phyloP scores from a whole-genome alignment of 1,140 invertebrate species.

The Orchestia grillus region DNA sequence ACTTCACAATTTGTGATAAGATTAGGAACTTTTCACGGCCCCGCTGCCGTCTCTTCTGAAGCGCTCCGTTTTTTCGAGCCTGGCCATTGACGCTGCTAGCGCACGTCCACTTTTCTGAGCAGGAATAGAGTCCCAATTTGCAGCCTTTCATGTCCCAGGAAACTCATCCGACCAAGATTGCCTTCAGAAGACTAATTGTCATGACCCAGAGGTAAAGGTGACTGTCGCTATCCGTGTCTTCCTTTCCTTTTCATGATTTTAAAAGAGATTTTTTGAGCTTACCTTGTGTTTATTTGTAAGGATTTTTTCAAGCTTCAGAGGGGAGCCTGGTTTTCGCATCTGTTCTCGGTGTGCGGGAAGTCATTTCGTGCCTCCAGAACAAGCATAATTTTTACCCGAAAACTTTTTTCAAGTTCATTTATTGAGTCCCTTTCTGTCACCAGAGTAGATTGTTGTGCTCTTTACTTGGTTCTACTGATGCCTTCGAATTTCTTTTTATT shows the following conservation, averaged over 20 bases:
- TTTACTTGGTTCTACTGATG: no score
- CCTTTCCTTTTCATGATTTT: neutral
- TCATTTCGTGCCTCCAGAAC: neutral
- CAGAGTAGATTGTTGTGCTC: no score
- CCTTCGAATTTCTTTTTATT: no score
- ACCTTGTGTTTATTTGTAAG: neutral
- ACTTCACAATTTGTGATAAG: neutral
- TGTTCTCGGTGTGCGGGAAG: neutral
- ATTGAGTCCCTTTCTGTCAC: neutral
- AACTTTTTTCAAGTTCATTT: neutral
- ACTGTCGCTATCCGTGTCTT: neutral
- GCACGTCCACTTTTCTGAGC: neutral
- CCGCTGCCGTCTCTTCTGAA: neutral
- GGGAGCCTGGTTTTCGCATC: neutral
- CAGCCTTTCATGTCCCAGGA: neutral
- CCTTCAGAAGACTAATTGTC: slow-evolving; percentile 25
- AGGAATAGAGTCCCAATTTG: slow-evolving; percentile 22
- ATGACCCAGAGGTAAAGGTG: neutral
- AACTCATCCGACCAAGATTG: slow-evolving; percentile 9
- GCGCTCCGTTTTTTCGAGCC: neutral
- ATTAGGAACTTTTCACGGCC: neutral
- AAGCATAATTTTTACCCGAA: neutral
- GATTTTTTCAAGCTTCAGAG: neutral
- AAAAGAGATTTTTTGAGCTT: neutral
- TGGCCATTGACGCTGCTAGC: neutral